Base-by-base conservation (phyloP, 1,140 invertebrate genomes). In the Conus betulinus region DNA sequence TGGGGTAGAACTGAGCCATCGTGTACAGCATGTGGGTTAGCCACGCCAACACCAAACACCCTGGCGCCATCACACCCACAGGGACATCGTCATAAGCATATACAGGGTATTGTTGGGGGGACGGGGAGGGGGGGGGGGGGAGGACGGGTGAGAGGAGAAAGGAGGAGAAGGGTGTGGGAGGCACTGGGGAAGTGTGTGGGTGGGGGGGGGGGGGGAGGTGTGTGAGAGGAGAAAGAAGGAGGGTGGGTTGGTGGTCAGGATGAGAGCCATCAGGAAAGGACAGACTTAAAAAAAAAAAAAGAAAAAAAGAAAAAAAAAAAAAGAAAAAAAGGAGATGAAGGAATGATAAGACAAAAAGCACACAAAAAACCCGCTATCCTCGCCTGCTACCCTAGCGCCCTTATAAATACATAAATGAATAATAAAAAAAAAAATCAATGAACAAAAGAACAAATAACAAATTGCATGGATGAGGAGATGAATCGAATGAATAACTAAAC, bases 1-100 rank as follows among this genome's bases (percentile, higher is more conserved):
- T 87, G 15, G 93, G 91, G 90, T 92, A 92, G 86, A 92, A 93
- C 6, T 97, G 97, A 15, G 92, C 89, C 39, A 90, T 83, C 39
- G 90, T 90, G 89, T 93, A 95, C 15, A 94, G 63, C 23, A 91
- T 78, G 87, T 93, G 91, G 74, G 71, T 91, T 88, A 25, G 93
- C 51, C 15, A 89, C 10, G 39, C 88, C 84, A 23, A 92, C 91
- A 51, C 91, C 81, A 15, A 90, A 71, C 17, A 93, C 88, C 4
- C 85, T 87, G 85, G 17, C 78, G 71, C 83, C 63, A 52, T 74
- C 87, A 74, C 84, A 15, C 55, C 6, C 15, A 76, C 55, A 51
- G 60, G 55, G 23, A 86, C 11, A 60, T 13, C n/a, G 3, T 8
- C 52, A 71, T 86, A 1, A 25, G 3, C 67, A 88, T 23, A 57